Percentiles rank a stretch among this genome's conserved stretches.
Conservation (phyloP, 2,113 vertebrate genomes). For the Otis tarda region DNA sequence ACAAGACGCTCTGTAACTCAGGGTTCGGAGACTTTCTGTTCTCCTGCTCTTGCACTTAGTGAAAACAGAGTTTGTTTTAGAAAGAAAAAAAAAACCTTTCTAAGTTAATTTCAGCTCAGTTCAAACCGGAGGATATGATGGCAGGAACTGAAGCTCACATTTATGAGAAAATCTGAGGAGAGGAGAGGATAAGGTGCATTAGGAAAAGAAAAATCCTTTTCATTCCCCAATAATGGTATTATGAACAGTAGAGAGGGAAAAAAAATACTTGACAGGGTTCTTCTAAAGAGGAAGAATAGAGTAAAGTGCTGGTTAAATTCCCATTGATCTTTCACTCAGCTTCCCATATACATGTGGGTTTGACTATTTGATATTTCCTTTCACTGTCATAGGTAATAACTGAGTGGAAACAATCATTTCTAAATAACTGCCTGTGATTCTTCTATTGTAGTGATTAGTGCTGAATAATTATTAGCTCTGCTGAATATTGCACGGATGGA, state of each 20-base stretch:
- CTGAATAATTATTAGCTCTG: conserved; percentile 68
- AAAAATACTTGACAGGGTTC: conserved; percentile 49
- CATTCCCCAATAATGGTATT: conserved; percentile 43
- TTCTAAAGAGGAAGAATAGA: conserved; percentile 55
- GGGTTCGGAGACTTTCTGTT: conserved; percentile 36
- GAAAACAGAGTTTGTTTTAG: conserved; percentile 67
- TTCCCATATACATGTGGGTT: conserved; percentile 37
- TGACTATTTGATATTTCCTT: conserved; percentile 63
- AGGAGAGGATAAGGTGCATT: neutral
- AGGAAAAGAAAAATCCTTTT: conserved; percentile 17
- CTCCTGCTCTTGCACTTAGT: conserved; percentile 63
- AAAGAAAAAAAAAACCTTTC: conserved; percentile 7
- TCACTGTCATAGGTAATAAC: conserved; percentile 64
- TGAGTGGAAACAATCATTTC: conserved; percentile 71
- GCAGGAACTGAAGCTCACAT: neutral
- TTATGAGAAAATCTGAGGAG: neutral
- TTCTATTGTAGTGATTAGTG: conserved; percentile 72
- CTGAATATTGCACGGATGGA: neutral
- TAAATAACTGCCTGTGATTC: conserved; percentile 68
- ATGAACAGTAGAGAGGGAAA: conserved; percentile 13
- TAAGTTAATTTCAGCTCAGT: conserved; percentile 64
- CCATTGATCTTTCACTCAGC: conserved; percentile 64
- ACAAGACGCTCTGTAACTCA: conserved; percentile 40
- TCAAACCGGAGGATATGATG: conserved; percentile 10
- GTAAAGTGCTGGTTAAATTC: conserved; percentile 63